Base-by-base conservation (phyloP, 2,888 invertebrate species). In the Argyresthia albistria region DNA sequence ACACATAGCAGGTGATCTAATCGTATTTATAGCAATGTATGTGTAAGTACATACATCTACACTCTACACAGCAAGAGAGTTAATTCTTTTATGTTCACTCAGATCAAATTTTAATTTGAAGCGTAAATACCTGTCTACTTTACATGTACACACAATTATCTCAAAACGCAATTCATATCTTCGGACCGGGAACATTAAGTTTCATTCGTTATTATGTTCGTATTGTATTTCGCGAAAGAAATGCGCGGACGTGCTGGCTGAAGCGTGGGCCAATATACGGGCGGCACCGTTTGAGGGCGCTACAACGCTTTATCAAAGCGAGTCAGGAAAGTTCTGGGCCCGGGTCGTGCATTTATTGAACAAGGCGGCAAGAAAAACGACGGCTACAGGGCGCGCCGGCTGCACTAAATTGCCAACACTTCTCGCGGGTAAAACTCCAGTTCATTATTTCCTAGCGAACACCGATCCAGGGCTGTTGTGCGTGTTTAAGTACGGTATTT, bases 361-460 rank as follows among this genome's bases (percentile, higher is more conserved):
- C 74, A 73, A 75, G 76, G 76, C 67, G 72, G 71, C 70, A 72
- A 73, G 78, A 80, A 79, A 81, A 80, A 80, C 74, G 81, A 67
- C 68, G 73, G 70, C 70, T 73, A 77, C 78, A 76, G 72, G 69
- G 42, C 15, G 71, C 69, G 63, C 80, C 83, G 76, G 79, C 69
- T 84, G 80, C 68, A 70, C 74, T 66, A 72, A 81, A 83, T 81
- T 75, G 78, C 79, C 76, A 72, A 74, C 81, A 79, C 77, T 59
- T 57, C 50, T 54, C 54, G 55, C 35, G 66, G 65, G 73, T 71
- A 71, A 72, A 69, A 70, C 71, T 72, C 63, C 70, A 73, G 70
- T 80, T 80, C 80, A 79, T 80, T 79, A 79, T 80, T 79, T 76
- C 75, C 73, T 72, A 72, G 70, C 68, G 66, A 66, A 66, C 71